These are phyloP conservation scores for Grapholita molesta DNA, from an alignment of 1,140 invertebrate genomes.

Conservation along the genomic window DNA sequence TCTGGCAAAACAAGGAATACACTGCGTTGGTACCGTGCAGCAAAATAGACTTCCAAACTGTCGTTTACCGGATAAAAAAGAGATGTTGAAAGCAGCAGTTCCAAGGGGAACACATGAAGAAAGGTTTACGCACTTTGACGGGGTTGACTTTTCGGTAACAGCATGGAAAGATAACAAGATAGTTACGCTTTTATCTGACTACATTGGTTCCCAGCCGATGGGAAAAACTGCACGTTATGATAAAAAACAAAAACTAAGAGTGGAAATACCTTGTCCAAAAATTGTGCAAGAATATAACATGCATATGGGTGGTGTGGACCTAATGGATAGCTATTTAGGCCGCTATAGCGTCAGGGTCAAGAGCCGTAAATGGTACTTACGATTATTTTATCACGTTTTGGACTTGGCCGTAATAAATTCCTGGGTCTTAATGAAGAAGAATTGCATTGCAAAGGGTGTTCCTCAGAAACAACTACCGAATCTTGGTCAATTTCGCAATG, in stretches of 20 bases:
- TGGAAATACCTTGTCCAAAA: conserved; percentile 34
- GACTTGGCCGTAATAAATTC: conserved; percentile 46
- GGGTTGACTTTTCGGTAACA: conserved; percentile 36
- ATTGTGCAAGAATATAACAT: conserved; percentile 45
- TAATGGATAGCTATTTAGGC: conserved; percentile 67
- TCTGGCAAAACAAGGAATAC: conserved; percentile 43
- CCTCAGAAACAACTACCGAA: conserved; percentile 38
- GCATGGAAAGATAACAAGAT: conserved; percentile 36
- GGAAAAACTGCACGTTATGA: background rate
- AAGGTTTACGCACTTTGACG: conserved; percentile 37
- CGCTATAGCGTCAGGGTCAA: conserved; percentile 53
- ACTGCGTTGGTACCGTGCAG: conserved; percentile 40
- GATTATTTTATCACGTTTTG: conserved; percentile 47
- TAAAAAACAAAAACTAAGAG: conserved; percentile 31
- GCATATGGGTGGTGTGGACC: conserved; percentile 55
- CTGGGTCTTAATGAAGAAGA: conserved; percentile 50
- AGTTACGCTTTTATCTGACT: conserved; percentile 22
- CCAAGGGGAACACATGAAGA: conserved; percentile 45
- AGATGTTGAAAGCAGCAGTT: conserved; percentile 48
- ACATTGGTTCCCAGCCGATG: conserved; percentile 2
- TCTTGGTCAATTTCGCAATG: conserved; percentile 49
- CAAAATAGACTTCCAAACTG: conserved; percentile 44
- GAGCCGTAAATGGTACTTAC: conserved; percentile 48
- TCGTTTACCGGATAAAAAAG: conserved; percentile 41
- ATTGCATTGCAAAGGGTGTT: conserved; percentile 40